Evolutionary conservation across 2,888 invertebrate species (phyloP).

Genomic region (Pterostichus madidus): DNA sequence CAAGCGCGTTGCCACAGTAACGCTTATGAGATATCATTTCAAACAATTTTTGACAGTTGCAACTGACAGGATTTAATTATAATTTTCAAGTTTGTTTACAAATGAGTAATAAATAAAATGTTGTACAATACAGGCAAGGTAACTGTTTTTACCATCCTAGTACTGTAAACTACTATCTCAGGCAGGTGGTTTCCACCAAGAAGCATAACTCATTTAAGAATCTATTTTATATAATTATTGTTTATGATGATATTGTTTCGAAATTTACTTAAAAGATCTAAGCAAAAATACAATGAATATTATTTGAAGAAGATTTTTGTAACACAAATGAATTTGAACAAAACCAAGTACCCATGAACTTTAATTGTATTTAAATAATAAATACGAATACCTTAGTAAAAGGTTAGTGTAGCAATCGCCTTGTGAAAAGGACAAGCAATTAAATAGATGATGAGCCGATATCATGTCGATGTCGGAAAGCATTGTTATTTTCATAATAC

Average conservation of each 20-base stretch:
- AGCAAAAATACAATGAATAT: conserved; percentile 15
- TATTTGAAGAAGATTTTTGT: conserved; percentile 17
- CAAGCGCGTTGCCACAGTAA: too few species aligned
- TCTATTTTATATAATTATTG: background rate
- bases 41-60: too few species aligned
- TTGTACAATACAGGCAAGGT: too few species aligned
- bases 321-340: conserved; percentile 11
- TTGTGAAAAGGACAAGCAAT: conserved; percentile 60
- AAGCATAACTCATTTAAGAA: background rate
- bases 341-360: conserved; percentile 31
- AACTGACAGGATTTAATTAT: too few species aligned
- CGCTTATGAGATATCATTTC: too few species aligned
- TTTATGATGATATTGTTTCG: background rate
- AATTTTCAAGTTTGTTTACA: too few species aligned
- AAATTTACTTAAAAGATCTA: background rate
- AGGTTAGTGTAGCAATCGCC: conserved; percentile 59
- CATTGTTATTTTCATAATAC: conserved; percentile 58
- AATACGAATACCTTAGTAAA: conserved; percentile 29
- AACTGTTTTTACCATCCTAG: too few species aligned
- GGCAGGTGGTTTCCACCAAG: background rate
- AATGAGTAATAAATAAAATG: too few species aligned
- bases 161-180: too few species aligned
- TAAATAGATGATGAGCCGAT: conserved; percentile 60
- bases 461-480: conserved; percentile 42
- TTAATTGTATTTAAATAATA: conserved; percentile 51